These are phyloP conservation scores for Hemiscyllium ocellatum DNA, from an alignment of 2,113 vertebrate genomes.

Conservation along the genomic window DNA sequence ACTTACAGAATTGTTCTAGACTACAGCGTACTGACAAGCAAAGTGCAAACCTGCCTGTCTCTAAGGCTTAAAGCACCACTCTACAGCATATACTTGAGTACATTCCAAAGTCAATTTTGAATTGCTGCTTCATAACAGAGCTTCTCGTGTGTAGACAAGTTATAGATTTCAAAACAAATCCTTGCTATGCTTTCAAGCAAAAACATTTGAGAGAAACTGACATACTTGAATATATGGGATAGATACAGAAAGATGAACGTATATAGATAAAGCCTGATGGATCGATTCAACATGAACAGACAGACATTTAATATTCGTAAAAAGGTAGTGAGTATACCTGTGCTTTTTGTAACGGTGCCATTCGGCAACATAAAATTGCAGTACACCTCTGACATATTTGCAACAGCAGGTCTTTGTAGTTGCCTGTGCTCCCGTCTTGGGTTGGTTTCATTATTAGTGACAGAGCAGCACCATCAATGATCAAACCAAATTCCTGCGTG, in stretches of 20 bases:
- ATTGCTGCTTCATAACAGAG: not conserved
- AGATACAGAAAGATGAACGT: not conserved
- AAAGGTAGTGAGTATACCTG: slow-evolving; percentile 63
- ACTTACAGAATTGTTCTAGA: not conserved
- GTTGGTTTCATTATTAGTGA: slow-evolving; percentile 80
- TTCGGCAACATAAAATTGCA: slow-evolving; percentile 88
- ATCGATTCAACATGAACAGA: not conserved
- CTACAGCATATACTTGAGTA: not conserved
- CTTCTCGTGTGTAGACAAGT: too few species aligned
- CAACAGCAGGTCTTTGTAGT: slow-evolving; percentile 86
- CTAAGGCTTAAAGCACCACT: not conserved
- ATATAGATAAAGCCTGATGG: not conserved
- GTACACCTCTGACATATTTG: slow-evolving; percentile 91
- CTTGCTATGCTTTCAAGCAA: not conserved
- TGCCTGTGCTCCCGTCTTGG: slow-evolving; percentile 64
- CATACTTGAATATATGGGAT: not conserved
- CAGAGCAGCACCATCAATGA: slow-evolving; percentile 84
- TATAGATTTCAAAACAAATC: not conserved
- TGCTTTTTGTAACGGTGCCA: slow-evolving; percentile 94
- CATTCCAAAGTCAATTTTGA: not conserved
- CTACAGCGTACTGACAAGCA: not conserved
- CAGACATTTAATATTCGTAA: not conserved
- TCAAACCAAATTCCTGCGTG: slow-evolving; percentile 81
- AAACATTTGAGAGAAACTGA: not conserved
- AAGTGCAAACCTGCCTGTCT: not conserved